Evolutionary conservation across 2,113 vertebrate genomes (phyloP), one percentile per base, ranked within the genome.

Genomic region (Phyllopteryx taeniolatus): DNA sequence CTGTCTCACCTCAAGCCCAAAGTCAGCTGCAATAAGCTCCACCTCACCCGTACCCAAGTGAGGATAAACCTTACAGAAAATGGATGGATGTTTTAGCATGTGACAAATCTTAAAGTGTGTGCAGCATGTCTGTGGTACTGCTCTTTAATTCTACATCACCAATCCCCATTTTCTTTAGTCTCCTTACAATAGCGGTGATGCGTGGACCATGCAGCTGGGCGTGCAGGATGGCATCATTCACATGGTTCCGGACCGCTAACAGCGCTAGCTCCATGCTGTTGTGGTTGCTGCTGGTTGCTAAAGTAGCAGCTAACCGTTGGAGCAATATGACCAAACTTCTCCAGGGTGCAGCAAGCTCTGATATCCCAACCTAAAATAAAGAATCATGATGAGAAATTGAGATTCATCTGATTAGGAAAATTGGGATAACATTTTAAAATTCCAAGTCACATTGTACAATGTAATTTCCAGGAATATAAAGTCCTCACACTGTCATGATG

Each of bases 201-300:
- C 93, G 93, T 0, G 94, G 94, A 3, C 96, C 95, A 0, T 96
- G 93, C 59, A 95, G 77, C 89, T 96, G 95, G 0, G 96, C 94
- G 0, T 94, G 93, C 62, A 96, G 88, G 68, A 97, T 93, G 68
- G 95, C 95, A 19, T 96, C 94, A 0, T 96, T 96, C 78, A 96
- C 75, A 15, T 93, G 88, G 72, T 89, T 94, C 44, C 92, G 89
- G 44, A 96, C 88, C 0, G 93, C 92, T 10, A 88, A 59, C 74
- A 97, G 91, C 0, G 94, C 91, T 0, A 86, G 35, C 71, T 96
- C 95, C 90, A 96, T 86, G 76, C 93, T 94, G 79, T 94, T 94
- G 33, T 93, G 93, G 0, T 94, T 93, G 67, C 92, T 93, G 83
- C 86, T 87, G 43, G 88, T 88, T 1, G 93, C 89, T 87, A 96